Percentiles rank a stretch among this genome's conserved stretches.
phyloP scores from a whole-genome alignment of 2,797 vertebrate genomes.

The Acipenser oxyrinchus region DNA sequence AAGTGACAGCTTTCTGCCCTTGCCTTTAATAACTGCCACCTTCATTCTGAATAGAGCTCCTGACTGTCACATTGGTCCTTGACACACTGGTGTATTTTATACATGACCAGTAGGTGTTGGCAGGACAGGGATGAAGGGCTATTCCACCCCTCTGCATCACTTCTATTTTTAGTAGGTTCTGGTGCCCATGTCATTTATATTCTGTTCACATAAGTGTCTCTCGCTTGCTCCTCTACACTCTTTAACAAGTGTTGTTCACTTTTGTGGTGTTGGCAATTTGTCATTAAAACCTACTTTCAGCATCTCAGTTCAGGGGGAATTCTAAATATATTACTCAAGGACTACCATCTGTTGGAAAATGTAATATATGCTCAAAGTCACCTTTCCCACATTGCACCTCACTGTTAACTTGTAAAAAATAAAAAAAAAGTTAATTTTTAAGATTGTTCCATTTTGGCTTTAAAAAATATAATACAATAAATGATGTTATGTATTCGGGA shows the following conservation, averaged over 20 bases:
- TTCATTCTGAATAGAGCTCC: too few species aligned
- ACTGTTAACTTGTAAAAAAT: background rate
- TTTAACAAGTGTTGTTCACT: conserved; percentile 4
- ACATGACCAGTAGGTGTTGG: too few species aligned
- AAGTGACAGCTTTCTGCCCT: too few species aligned
- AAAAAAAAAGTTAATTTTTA: background rate
- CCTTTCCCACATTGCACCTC: background rate
- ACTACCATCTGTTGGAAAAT: conserved; percentile 2
- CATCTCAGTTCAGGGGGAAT: background rate
- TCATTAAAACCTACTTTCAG: conserved; percentile 2
- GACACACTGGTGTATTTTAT: too few species aligned
- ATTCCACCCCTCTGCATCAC: too few species aligned
- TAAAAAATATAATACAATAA: too few species aligned
- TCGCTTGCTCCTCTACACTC: background rate
- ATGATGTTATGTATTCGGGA: too few species aligned
- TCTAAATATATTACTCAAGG: background rate
- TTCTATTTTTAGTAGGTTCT: too few species aligned
- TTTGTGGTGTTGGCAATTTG: background rate
- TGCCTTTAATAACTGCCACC: too few species aligned
- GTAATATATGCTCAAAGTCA: background rate
- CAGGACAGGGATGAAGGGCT: too few species aligned
- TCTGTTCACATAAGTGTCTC: background rate
- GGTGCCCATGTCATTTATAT: background rate
- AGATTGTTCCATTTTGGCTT: background rate
- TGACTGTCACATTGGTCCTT: too few species aligned